A percentile compares a stretch with the other conserved stretches of the same genome.
phyloP scores from a whole-genome alignment of 2,888 invertebrate genomes.

The Furcula furcula region DNA sequence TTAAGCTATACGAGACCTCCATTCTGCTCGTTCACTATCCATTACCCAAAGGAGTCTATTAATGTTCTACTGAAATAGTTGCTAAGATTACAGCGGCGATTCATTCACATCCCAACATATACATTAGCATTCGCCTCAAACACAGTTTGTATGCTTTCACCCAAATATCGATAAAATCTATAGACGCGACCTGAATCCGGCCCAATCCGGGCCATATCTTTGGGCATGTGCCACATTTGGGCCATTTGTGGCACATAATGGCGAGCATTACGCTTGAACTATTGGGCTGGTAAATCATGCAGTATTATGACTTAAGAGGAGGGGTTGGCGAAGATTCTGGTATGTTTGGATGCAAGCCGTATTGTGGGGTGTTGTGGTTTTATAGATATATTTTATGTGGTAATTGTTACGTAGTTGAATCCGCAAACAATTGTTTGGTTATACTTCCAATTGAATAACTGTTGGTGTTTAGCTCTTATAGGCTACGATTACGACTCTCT shows the following conservation, averaged over 20 bases:
- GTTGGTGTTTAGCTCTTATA: no score
- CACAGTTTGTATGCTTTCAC: neutral
- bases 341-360: neutral
- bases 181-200: slow-evolving; percentile 1
- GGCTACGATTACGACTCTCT: no score
- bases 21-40: neutral
- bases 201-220: slow-evolving; percentile 1
- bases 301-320: neutral
- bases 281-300: neutral
- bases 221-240: neutral
- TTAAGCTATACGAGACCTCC: no score
- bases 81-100: neutral
- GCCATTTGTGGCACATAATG: neutral
- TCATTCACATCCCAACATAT: neutral
- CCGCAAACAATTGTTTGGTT: no score
- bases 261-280: slow-evolving; percentile 1
- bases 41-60: neutral
- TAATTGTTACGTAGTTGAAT: no score
- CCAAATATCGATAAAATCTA: slow-evolving; percentile 1
- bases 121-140: neutral
- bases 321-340: no score
- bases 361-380: no score
- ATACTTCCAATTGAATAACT: no score
- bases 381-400: no score
- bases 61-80: neutral